phyloP scores from a whole-genome alignment of 2,113 vertebrate genomes.

The Galbula dea region DNA sequence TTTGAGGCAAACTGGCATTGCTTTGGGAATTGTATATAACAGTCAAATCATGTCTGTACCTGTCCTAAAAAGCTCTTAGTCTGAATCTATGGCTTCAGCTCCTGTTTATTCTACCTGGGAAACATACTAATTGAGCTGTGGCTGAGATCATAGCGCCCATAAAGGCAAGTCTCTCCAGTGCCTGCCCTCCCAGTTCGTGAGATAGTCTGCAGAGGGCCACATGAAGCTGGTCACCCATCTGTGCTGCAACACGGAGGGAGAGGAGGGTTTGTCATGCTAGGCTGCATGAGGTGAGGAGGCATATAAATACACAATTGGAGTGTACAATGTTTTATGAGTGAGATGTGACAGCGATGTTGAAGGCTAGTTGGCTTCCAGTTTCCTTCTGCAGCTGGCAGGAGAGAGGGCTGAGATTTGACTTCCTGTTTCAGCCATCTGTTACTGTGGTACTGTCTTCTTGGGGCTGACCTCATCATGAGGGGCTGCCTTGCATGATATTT shows the following conservation, averaged over 20 bases:
- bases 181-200: neutral
- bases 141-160: neutral
- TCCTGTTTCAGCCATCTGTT: neutral
- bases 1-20: neutral
- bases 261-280: neutral
- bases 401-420: neutral
- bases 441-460: neutral
- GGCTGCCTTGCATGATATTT: neutral
- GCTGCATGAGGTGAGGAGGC: neutral
- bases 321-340: rapidly evolving
- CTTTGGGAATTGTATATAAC: neutral
- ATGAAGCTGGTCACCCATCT: rapidly evolving
- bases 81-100: neutral
- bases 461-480: neutral
- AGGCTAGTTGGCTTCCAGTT: neutral
- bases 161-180: neutral
- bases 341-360: neutral
- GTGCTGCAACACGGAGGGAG: neutral
- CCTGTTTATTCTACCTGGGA: neutral
- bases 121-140: neutral
- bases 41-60: neutral
- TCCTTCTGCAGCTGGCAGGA: neutral
- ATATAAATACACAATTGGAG: neutral
- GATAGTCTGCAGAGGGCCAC: neutral
- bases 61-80: neutral